Percentiles rank a stretch among this genome's conserved stretches.
Conservation (phyloP, 92 coral and sea anemone genomes). For the Siderastrea radians region DNA sequence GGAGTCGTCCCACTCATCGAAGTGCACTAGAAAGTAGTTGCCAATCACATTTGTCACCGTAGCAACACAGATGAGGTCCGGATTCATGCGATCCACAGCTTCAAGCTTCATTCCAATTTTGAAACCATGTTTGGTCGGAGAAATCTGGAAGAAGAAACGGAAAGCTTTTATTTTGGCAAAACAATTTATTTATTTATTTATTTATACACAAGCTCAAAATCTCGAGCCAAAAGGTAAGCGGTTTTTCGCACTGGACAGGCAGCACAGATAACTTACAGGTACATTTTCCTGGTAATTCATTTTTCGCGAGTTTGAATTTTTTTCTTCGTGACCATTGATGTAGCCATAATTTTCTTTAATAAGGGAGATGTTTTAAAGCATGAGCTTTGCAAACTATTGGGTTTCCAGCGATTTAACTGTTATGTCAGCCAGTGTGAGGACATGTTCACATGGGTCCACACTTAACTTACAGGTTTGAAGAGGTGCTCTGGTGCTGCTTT, state of each 20-base stretch:
- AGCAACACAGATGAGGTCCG: constrained; percentile 98
- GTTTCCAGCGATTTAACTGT: too few relatives aligned
- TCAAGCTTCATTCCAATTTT: constrained; percentile 94
- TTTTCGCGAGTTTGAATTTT: too few relatives aligned
- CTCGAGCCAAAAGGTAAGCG: too few relatives aligned
- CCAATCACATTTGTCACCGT: constrained; percentile 99
- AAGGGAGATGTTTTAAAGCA: too few relatives aligned
- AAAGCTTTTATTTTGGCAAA: not conserved
- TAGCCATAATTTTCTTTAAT: too few relatives aligned
- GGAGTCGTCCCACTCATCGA: constrained; percentile 99
- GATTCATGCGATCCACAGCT: constrained; percentile 98
- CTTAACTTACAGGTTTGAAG: constrained; percentile 82
- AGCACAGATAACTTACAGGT: too few relatives aligned
- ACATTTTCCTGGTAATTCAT: too few relatives aligned
- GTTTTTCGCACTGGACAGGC: too few relatives aligned
- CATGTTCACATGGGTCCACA: not conserved
- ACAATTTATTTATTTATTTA: not conserved
- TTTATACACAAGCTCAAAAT: too few relatives aligned
- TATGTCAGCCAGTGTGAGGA: too few relatives aligned
- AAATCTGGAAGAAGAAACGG: constrained; percentile 47
- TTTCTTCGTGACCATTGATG: too few relatives aligned
- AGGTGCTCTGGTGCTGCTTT: constrained; percentile 87
- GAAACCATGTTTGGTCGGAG: constrained; percentile 88
- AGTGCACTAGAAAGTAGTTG: constrained; percentile 94
- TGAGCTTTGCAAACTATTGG: too few relatives aligned